Base-by-base conservation (phyloP, 2,113 vertebrate species). In the Platichthys flesus region DNA sequence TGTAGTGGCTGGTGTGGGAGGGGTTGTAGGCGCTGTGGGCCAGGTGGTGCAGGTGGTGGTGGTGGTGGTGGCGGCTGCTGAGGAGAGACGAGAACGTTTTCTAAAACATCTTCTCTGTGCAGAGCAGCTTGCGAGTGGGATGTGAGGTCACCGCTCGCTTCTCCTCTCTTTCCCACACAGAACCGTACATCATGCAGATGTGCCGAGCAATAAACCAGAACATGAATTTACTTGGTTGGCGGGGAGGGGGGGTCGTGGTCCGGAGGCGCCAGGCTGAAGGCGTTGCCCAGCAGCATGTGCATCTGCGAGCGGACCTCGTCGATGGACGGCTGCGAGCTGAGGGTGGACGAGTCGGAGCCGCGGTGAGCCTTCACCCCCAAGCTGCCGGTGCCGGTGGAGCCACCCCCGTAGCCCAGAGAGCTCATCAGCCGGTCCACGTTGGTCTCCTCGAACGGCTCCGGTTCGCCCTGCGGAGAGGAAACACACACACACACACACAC, bases 291-390 rank as follows among this genome's bases (percentile, higher is more conserved):
- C 72, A 99, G 94, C 96, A 99, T 95, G 67, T 99, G 97, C 98
- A 99, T 99, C 93, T 99, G 98, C 73, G 97, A 96, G 67, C 97
- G 93, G 82, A 99, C 98, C 89, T 99, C 97, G 2, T 99, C 97
- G 70, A 99, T 98, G 90, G 97, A 99, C 0, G 98, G 98, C 94
- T 99, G 97, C 1, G 98, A 99, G 94, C 98, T 99, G 88, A 99
- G 93, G 0, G 97, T 98, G 80, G 98, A 99, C 0, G 98, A 97
- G 92, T 98, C 97, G 0, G 98, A 99, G 90, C 98, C 97, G 51
- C 97, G 96, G 92, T 99, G 98, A 83, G 96, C 97, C 80, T 96
- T 97, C 80, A 94, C 93, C 87, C 96, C 96, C 3, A 95, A 85
- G 75, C 91, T 93, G 71, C 90, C 89, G 2, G 90, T 90, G 75